Base-by-base conservation (phyloP, 2,113 vertebrate genomes). In the Mustela nigripes region DNA sequence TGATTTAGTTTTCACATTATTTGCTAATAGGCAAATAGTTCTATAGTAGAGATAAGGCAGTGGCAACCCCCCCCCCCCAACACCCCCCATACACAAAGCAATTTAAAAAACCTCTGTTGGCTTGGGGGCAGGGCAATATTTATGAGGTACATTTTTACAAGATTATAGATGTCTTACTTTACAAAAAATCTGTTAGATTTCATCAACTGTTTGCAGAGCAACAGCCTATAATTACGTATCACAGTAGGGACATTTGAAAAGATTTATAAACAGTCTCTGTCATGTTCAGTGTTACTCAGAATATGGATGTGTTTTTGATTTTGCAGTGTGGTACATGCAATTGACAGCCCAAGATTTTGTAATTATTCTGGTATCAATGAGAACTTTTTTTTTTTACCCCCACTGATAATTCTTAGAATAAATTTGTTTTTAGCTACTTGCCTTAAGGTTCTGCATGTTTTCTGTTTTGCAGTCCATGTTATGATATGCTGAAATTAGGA, bases 401-500 rank as follows among this genome's bases (percentile, higher is more conserved):
- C 31, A 15, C 19, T 50, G 22, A 71, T 60, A 79, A 83, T 96
- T 93, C 73, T 50, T 84, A 94, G 62, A 86, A 78, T 87, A 85
- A 89, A 91, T 97, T 94, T 93, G 12, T 53, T 95, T 96, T 91
- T 86, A 85, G 67, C 45, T 65, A 12, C 42, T 88, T 56, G 36
- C 83, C 73, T 95, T 95, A 90, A 96, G 58, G 45, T 63, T 81
- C 96, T 94, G 91, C 73, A 15, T 93, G 74, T 96, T 88, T 92
- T 92, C 60, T 97, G 1, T 87, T 95, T 94, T 80, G 26, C 56
- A 71, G 7, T 88, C 71, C 96, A 42, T 95, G 78, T 83, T 58
- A 50, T 80, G 69, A 91, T 94, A 87, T 91, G 79, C 69, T 97
- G 62, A 96, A 98, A 96, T 98, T 89, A 97, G 65, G n/a, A 89